Evolutionary conservation across 2,888 invertebrate genomes (phyloP).

Genomic region (Auanema freiburgensis): DNA sequence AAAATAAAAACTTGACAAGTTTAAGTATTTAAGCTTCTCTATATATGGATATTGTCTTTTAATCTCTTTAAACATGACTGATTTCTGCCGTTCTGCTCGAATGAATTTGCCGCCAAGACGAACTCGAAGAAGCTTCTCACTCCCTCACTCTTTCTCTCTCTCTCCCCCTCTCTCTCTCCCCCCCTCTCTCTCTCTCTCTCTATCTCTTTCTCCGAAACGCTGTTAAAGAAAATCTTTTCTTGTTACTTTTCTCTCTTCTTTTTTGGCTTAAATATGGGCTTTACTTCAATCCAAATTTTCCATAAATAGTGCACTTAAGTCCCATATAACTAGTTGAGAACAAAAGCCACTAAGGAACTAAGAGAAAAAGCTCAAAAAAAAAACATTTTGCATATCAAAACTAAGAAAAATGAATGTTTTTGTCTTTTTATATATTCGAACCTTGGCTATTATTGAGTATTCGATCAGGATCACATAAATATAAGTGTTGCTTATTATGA

Average conservation of each 20-base stretch:
- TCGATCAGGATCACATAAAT: constrained; percentile 63
- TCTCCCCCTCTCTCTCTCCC: too few species aligned
- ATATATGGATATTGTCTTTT: not conserved
- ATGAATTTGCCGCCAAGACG: too few species aligned
- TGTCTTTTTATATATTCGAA: constrained; percentile 23
- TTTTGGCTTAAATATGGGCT: too few species aligned
- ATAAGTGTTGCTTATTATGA: constrained; percentile 45
- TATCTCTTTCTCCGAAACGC: not conserved
- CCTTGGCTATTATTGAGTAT: constrained; percentile 61
- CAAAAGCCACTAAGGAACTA: too few species aligned
- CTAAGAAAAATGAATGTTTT: too few species aligned
- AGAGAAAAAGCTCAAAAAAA: too few species aligned
- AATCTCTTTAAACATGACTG: too few species aligned
- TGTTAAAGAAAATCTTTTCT: not conserved
- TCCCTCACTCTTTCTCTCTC: not conserved
- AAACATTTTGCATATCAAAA: too few species aligned
- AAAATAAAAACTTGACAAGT: constrained; percentile 6
- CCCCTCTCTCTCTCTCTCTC: constrained; percentile 12
- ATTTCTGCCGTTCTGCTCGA: too few species aligned
- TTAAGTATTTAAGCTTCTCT: constrained; percentile 2
- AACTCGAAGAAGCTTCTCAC: not conserved
- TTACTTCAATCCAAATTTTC: too few species aligned
- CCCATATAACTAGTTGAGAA: too few species aligned
- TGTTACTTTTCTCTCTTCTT: constrained; percentile 11
- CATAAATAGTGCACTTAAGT: too few species aligned